Percentiles rank a stretch among this genome's conserved stretches.
Conservation (phyloP, 2,888 invertebrate genomes). For the Penaeus monodon region DNA sequence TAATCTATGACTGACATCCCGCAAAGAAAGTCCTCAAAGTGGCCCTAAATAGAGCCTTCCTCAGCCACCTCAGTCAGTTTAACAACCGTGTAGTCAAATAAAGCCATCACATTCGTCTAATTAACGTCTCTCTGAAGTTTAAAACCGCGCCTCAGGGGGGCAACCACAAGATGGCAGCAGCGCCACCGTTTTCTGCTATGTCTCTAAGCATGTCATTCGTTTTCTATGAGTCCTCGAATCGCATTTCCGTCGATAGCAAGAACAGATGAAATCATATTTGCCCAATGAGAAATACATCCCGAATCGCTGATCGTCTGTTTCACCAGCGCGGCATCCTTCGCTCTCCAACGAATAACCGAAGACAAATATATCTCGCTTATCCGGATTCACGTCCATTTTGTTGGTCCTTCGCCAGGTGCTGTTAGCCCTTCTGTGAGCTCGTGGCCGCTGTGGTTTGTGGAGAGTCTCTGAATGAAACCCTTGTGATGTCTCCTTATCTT, state of each 20-base stretch:
- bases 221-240: neutral
- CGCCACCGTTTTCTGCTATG: constrained; percentile 23
- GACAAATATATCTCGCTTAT: neutral
- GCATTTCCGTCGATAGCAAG: neutral
- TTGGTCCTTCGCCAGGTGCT: constrained; percentile 23
- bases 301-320: too few species aligned
- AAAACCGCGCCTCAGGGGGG: constrained; percentile 38
- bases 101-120: constrained; percentile 58
- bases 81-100: constrained; percentile 59
- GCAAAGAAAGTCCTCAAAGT: constrained; percentile 60
- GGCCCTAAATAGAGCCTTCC: constrained; percentile 55
- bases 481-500: constrained; percentile 2
- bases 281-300: too few species aligned
- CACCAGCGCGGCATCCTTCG: too few species aligned
- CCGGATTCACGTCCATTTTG: constrained; percentile 6
- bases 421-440: constrained; percentile 4
- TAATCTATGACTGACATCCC: constrained; percentile 49
- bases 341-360: neutral
- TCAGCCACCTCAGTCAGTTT: constrained; percentile 53
- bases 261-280: too few species aligned
- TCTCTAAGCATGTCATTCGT: constrained; percentile 3
- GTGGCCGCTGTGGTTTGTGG: constrained; percentile 47
- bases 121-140: constrained; percentile 47
- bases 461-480: constrained; percentile 14
- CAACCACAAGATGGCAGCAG: constrained; percentile 50